Evolutionary conservation across 2,888 invertebrate species (phyloP), one percentile per base, ranked within the genome.

Genomic region (Orchestes rusci): DNA sequence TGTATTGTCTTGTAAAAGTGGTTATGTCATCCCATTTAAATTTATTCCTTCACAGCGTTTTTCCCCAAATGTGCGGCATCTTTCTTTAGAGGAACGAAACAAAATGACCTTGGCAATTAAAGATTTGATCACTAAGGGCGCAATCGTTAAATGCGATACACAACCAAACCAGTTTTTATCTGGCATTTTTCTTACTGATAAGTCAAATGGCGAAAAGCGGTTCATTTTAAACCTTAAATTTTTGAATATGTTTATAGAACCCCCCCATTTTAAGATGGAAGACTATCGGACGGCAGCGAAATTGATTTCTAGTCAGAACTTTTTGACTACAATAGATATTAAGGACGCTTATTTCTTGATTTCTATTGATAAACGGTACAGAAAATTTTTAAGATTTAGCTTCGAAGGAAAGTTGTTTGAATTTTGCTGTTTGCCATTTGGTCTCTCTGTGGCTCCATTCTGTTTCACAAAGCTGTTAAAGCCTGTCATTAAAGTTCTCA

Each of bases 391-490:
- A 35, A 29, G 56, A 2, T 59, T 59, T 37, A 4, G 16, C 3
- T 59, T 54, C 39, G 15, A 50, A 5, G 40, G 30, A 0, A 45
- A 45, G 16, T 7, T 51, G 3, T 59, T 45, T 37, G 53, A 57
- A 31, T 60, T 58, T 44, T 44, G 31, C 1, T 56, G 53, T 18
- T 35, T 57, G n/a, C 59, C 58, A 4, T 58, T 58, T 39, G 57
- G 58, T 4, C 23, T 59, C 4, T 54, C 47, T 3, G 39, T 51
- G n/a, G 53, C 53, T 3, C 56, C 60, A 12, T 59, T 34, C 32
- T 38, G 54, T 8, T 59, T 59, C 43, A 59, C 59, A 12, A 60
- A 61, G 39, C 16, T 59, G 10, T 31, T 58, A 27, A 56, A 52
- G 40, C 53, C 56, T 12, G 45, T 56, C 4, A 17, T 53, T 2